Evolutionary conservation across 2,113 vertebrate species (phyloP), one percentile per base, ranked within the genome.

Genomic region (Passer domesticus): DNA sequence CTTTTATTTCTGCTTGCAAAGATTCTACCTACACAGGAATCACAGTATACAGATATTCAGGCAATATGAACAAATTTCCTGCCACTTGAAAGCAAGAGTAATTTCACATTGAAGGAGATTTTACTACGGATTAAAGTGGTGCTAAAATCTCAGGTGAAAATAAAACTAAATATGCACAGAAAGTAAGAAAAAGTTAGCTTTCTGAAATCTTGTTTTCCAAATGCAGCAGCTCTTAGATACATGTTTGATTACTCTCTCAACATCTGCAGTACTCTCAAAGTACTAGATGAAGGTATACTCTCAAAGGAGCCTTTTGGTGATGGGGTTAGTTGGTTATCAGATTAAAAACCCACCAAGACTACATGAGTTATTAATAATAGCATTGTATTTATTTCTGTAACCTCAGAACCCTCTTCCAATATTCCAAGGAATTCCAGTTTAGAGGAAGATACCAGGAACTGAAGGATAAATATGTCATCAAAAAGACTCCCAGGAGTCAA

Each of bases 1-100:
- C 98, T 97, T 98, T 99, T 77, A 99, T 91, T 82, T 98, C 97
- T 69, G 98, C 97, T 95, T 99, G 98, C 64, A 99, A 97, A 75
- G 96, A 98, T 95, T 99, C 99, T 82, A 99, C 97, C 99, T 99
- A 92, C n/a, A 94, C 13, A 91, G 82, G 52, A 96, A 87, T 76
- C n/a, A 47, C 64, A 91, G 46, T 11, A n/a, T n/a, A 60, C 4
- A 92, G 28, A 62, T 25, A 76, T 43, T 89, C 25, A 84, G 73
- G 41, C 33, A 59, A 53, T 8, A 8, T 3, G 63, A 75, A 87
- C 67, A 66, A 31, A 90, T 15, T 35, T 67, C 22, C 68, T 87
- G 59, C 28, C 35, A 50, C 4, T 1, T 68, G 33, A 73, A 80
- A 84, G 55, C 11, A 47, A 87, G 22, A 83, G 24, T 18, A 24